Conservation (phyloP, 2,888 invertebrate species). For the Pyrocoelia pectoralis region DNA sequence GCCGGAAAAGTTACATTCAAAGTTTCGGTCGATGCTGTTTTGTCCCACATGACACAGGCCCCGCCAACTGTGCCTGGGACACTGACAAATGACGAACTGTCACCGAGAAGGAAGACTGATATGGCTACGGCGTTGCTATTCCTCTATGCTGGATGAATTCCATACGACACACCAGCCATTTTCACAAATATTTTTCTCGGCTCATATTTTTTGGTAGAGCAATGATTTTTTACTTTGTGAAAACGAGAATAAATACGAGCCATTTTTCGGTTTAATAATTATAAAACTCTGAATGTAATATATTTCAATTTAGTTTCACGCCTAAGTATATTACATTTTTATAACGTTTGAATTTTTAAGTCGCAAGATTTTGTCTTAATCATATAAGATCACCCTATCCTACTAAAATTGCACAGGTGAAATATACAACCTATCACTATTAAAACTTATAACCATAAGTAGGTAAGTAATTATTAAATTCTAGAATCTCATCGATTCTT, state of each 20-base stretch:
- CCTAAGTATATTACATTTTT: conserved; percentile 30
- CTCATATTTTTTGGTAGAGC: conserved; percentile 50
- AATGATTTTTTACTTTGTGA: conserved; percentile 48
- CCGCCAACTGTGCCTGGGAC: conserved; percentile 62
- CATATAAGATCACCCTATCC: background rate
- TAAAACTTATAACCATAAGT: too few relatives aligned
- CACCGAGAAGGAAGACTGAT: conserved; percentile 64
- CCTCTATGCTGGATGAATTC: conserved; percentile 57
- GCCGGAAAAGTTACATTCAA: conserved; percentile 51
- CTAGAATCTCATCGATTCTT: too few relatives aligned
- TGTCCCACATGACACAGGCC: conserved; percentile 61
- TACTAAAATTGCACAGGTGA: background rate
- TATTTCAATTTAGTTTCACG: conserved; percentile 56
- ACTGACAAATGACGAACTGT: conserved; percentile 65
- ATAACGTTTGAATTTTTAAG: conserved; percentile 11
- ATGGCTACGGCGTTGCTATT: conserved; percentile 60
- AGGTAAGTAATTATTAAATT: too few relatives aligned
- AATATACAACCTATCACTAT: too few relatives aligned
- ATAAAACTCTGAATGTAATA: conserved; percentile 55
- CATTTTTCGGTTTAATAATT: conserved; percentile 58
- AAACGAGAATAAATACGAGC: conserved; percentile 57
- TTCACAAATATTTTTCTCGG: conserved; percentile 55
- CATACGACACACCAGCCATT: conserved; percentile 57
- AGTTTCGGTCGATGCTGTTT: conserved; percentile 59
- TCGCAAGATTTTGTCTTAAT: background rate